Base-by-base conservation (phyloP, 2,888 invertebrate species). In the Cecidostiba fungosa region DNA sequence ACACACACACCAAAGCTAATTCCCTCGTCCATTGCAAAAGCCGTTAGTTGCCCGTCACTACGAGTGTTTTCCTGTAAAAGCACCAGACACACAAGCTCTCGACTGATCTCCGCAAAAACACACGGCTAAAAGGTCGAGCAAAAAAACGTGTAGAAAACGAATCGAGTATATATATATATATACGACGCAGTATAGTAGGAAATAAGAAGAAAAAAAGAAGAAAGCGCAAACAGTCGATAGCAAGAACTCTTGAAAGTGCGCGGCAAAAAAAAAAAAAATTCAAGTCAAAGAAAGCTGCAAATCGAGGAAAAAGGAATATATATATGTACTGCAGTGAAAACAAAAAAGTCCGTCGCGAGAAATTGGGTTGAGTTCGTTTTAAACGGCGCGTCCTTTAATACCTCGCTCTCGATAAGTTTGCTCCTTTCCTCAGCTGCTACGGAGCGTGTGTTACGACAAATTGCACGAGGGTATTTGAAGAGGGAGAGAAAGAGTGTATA, bases 291-390 rank as follows among this genome's bases (percentile, higher is more conserved):
- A 23, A 69, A 16, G 14, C 43, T n/a, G 23, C 16, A 16, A 3
- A 47, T 14, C 8, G 47, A 62, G 43, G 39, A 39, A 76, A 26
- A 8, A 62, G 62, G 26, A 43, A 26, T 16, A 19, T 19, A 19
- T 16, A 59, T n/a, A 23, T 8, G 5, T 6, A n/a, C n/a, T 16
- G 6, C n/a, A 23, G 6, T 23, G 29, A 66, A 66, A 66, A 12
- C 66, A 66, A 66, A 29, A 66, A 66, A 66, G 66, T 29, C 66
- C 29, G 32, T 32, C 32, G 70, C 5, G 47, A 47, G n/a, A 16
- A 66, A 81, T 81, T 81, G 81, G 73, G 74, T 32, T 2, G 39
- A 66, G 74, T 59, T 81, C 29, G 39, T 81, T 79, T 74, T 39
- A 81, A 81, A 43, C 59, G 62, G 43, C 62, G 62, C 81, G 62